Evolutionary conservation across 2,113 vertebrate species (phyloP), one percentile per base, ranked within the genome.

Genomic region (Larimichthys crocea): DNA sequence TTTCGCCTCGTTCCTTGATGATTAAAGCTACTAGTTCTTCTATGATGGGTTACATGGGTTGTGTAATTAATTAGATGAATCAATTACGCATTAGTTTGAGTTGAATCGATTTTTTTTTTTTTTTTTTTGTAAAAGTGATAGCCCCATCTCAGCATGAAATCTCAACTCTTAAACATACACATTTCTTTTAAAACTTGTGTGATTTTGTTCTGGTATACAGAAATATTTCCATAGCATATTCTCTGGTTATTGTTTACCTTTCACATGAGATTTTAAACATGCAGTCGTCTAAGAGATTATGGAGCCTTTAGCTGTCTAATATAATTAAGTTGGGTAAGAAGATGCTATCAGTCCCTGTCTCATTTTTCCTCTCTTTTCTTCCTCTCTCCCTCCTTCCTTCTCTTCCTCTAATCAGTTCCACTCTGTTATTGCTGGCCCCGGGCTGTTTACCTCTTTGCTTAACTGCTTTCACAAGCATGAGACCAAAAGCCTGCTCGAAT

Each of bases 331-430:
- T 86, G 75, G 84, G 62, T 91, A 90, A 90, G 82, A 85, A 94
- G 93, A 95, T 95, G 92, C 91, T 95, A 94, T 95, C 92, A 90
- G 87, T 85, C 78, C 76, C 71, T 84, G 82, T 93, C 91, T 93
- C 86, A 84, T 91, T 92, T 93, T 91, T 79, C 78, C 73, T 85
- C 63, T 88, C 69, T 83, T 80, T 48, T 83, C 63, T 72, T 52
- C 67, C 80, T 65, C 64, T 57, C 48, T 83, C 70, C 64, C 74
- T 68, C 68, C 75, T 73, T 80, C 62, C 68, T 74, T 64, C 82
- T 81, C 64, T 80, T 84, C 84, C 79, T 90, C 82, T 91, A 92
- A 93, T 93, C 92, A 92, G 86, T 94, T 91, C 90, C 91, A 91
- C 90, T 92, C 89, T 93, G 91, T 94, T 93, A 91, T 93, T 93